Base-by-base conservation (phyloP, 30 jellyfish, hydroid and myxozoan genomes). In the Catostylus mosaicus region DNA sequence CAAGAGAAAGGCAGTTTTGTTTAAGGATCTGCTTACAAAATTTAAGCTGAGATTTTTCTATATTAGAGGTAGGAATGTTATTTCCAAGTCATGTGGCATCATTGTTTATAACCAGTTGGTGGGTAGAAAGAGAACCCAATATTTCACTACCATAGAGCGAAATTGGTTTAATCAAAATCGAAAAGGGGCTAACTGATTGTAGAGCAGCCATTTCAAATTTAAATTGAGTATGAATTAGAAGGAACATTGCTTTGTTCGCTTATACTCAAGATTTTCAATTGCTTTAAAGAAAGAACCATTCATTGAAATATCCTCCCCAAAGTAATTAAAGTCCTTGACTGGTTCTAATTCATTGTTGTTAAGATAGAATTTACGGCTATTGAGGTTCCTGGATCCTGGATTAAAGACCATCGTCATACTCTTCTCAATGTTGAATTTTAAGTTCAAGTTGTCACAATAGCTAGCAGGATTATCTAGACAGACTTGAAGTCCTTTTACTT, bases 21-120 rank as follows among this genome's bases (percentile, higher is more conserved):
- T 56, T 56, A 56, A 56, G 70, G 26, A 56, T 56, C 70, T 56
- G 70, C 26, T 56, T 56, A 56, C 70, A 56, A 56, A 56, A 56
- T 56, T 56, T 56, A 56, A 56, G 26, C 20, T 56, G 70, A 56
- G 70, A 56, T 56, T n/a, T 56, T 56, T 56, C 34, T 9, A 56
- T 56, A 56, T 56, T 56, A 56, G 70, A 56, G 34, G 70, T 56
- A 56, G 20, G 70, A 8, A 56, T 56, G 70, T 56, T 8, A 56
- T 56, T n/a, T 56, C 70, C 70, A 56, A 56, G 70, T 27, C 20
- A 22, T 8, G 11, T 56, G 20, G 70, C 34, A 56, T 56, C 70
- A n/a, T 56, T 56, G 70, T 56, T 56, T 19, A 56, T n/a, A 12
- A 56, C 70, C 26, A 19, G 30, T n/a, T 56, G 70, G 26, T 56